Base-by-base conservation (phyloP, 2,113 vertebrate species). In the Tichodroma muraria region DNA sequence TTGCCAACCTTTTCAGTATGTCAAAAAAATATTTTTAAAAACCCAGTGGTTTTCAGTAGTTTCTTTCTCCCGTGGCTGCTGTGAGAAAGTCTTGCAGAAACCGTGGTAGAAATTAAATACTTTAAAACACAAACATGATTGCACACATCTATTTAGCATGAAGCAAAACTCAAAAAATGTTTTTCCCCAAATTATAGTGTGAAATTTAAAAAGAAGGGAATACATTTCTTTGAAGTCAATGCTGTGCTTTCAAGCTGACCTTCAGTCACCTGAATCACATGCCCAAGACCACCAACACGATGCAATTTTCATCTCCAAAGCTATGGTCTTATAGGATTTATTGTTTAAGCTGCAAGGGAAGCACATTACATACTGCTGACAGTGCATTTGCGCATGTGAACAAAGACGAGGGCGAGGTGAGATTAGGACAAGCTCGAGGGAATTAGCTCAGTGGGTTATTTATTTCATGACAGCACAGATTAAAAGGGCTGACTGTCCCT, bases 381-480 rank as follows among this genome's bases (percentile, higher is more conserved):
- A 3, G 56, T 27, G 61, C 88, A 31, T 71, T 53, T 72, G 38
- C 7, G 0, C 37, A 11, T 66, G 65, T 87, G 85, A 96, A 94
- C 90, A 80, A 70, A 84, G 89, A 97, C 65, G 80, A 94, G 91
- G 68, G 86, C 25, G 81, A 96, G 88, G 92, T 87, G 72, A 97
- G 92, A 93, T 95, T 87, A 96, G 95, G 95, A 94, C 88, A 95
- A 76, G 9, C 77, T 71, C 49, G 19, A 91, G 79, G 57, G 94
- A 97, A 96, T 96, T 96, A 96, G 95, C 96, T 93, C 88, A 83
- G 63, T 88, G 80, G 88, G 94, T 97, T 94, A 96, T 95, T 97
- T 96, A 94, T 96, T 97, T 71, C 90, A 71, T 59, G 80, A 79
- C 80, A 96, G 84, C 78, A 88, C 66, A 80, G 90, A 95, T 96